Conservation (phyloP, 2,888 invertebrate species). For the Neoascia interrupta region DNA sequence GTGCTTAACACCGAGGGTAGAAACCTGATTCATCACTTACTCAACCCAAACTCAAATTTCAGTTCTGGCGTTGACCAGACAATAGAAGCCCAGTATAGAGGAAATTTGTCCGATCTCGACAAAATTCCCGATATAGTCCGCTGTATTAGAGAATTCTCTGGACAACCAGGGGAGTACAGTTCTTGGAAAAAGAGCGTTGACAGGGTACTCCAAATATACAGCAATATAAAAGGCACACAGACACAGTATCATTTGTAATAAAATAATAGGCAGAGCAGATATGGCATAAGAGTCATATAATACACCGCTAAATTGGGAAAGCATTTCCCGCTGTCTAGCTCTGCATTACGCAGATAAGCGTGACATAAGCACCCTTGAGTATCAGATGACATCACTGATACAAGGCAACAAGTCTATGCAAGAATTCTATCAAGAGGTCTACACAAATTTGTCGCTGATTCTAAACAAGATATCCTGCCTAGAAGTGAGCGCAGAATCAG, state of each 20-base stretch:
- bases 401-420: neutral
- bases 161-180: neutral
- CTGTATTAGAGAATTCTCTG: neutral
- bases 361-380: neutral
- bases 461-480: neutral
- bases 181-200: neutral
- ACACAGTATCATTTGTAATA: neutral
- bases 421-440: neutral
- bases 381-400: neutral
- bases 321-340: neutral
- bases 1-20: neutral
- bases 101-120: neutral
- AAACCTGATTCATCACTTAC: neutral
- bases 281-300: neutral
- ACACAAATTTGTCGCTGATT: neutral
- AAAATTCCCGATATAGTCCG: neutral
- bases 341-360: neutral
- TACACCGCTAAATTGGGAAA: neutral
- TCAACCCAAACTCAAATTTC: neutral
- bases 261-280: neutral
- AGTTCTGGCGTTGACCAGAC: too few species aligned
- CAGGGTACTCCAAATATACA: neutral
- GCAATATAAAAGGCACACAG: neutral
- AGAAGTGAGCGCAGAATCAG: neutral
- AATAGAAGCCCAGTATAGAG: neutral